phyloP scores from a whole-genome alignment of 2,113 vertebrate species.

The Nymphicus hollandicus region DNA sequence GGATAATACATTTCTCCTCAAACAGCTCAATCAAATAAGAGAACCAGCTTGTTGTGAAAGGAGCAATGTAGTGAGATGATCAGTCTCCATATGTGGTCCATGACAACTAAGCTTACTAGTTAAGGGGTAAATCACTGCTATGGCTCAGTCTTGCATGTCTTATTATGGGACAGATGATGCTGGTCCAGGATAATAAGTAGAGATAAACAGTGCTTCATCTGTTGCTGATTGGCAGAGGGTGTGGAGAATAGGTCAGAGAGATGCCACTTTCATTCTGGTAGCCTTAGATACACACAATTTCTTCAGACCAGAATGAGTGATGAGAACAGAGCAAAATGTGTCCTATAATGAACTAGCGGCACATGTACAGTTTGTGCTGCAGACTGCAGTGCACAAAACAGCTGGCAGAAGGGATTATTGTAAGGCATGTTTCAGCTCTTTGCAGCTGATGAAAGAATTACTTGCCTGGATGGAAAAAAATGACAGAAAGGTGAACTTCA shows the following conservation, averaged over 20 bases:
- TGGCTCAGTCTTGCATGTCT: neutral
- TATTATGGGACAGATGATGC: neutral
- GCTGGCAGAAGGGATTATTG: neutral
- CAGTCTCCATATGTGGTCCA: neutral
- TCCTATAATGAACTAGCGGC: accelerated
- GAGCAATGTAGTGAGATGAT: neutral
- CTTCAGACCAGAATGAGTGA: neutral
- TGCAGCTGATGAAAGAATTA: neutral
- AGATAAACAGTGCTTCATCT: neutral
- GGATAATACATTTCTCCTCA: neutral
- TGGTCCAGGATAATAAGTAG: neutral
- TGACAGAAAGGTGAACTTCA: neutral
- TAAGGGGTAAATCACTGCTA: neutral
- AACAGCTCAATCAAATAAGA: neutral
- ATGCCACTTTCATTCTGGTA: neutral
- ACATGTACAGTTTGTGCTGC: neutral
- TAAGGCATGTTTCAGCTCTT: neutral
- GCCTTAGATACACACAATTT: neutral
- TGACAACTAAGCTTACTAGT: neutral
- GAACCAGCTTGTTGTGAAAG: neutral
- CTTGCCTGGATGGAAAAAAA: neutral
- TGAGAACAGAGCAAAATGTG: accelerated
- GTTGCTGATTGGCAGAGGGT: neutral
- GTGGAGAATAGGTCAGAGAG: neutral
- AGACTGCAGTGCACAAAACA: neutral